A percentile compares a stretch with the other conserved stretches of the same genome.
Conservation (phyloP, 2,113 vertebrate species). For the Cyanoramphus novaezelandiae region DNA sequence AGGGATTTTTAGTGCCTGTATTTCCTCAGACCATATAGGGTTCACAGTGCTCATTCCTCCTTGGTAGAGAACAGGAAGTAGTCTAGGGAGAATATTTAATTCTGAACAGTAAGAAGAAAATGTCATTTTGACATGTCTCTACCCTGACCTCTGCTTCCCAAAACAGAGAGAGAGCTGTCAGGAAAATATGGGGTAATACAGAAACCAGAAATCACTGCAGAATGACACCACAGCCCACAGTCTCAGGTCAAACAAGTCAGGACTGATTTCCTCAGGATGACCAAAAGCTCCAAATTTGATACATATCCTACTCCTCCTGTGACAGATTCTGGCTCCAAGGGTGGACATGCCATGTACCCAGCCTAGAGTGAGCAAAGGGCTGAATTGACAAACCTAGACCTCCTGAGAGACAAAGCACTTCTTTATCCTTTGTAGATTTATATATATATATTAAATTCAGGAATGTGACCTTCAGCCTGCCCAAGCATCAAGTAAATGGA, state of each 20-base stretch:
- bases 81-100: background rate
- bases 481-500: background rate
- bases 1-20: background rate
- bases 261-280: background rate
- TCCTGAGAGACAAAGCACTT: background rate
- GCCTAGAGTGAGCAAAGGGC: background rate
- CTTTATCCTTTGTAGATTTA: background rate
- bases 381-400: background rate
- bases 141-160: background rate
- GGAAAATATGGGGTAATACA: background rate
- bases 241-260: background rate
- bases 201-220: background rate
- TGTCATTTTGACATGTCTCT: background rate
- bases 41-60: background rate
- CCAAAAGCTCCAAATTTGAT: background rate
- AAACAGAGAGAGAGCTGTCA: background rate
- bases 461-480: background rate
- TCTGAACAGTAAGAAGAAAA: background rate
- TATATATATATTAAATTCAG: background rate
- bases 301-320: too few species aligned
- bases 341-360: background rate
- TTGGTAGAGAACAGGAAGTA: background rate
- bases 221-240: background rate
- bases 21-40: background rate
- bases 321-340: background rate